Percentiles rank a stretch among this genome's conserved stretches.
Evolutionary conservation across 1,140 invertebrate species (phyloP).

Genomic region (Drosophila watanabei): DNA sequence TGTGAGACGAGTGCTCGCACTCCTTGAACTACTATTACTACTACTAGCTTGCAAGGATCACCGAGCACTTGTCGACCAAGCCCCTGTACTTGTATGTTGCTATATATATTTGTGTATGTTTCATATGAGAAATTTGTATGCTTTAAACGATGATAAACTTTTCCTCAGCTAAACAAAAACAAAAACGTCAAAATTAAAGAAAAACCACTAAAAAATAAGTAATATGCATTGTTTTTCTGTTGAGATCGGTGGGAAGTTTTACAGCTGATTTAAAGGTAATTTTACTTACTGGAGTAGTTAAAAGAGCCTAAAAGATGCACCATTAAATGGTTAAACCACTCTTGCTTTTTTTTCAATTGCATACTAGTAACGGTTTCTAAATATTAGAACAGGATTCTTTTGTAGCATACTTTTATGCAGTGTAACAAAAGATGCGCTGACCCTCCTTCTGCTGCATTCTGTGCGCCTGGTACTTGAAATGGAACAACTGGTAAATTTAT

Average conservation of each 20-base stretch:
- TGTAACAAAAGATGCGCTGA: too few relatives aligned
- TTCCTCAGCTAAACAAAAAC: constrained; percentile 56
- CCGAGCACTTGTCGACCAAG: constrained; percentile 17
- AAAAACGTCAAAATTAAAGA: constrained; percentile 57
- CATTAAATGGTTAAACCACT: too few relatives aligned
- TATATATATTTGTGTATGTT: constrained; percentile 68
- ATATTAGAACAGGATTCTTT: too few relatives aligned
- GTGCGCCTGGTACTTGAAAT: too few relatives aligned
- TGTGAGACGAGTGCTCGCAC: constrained; percentile 12
- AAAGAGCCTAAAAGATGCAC: neutral
- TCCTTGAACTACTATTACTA: constrained; percentile 1
- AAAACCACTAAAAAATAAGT: constrained; percentile 57
- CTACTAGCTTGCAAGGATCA: constrained; percentile 13
- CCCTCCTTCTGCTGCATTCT: too few relatives aligned
- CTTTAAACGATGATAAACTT: constrained; percentile 62
- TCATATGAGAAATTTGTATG: constrained; percentile 68
- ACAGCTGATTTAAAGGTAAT: neutral
- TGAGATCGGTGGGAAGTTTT: neutral
- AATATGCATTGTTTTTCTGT: neutral
- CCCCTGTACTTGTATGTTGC: constrained; percentile 60
- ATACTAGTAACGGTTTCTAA: neutral
- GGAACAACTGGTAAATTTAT: too few relatives aligned
- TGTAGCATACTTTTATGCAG: too few relatives aligned
- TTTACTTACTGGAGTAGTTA: too few relatives aligned
- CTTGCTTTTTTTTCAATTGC: neutral